Evolutionary conservation across 2,888 invertebrate genomes (phyloP).

Genomic region (Teinopalpus imperialis): DNA sequence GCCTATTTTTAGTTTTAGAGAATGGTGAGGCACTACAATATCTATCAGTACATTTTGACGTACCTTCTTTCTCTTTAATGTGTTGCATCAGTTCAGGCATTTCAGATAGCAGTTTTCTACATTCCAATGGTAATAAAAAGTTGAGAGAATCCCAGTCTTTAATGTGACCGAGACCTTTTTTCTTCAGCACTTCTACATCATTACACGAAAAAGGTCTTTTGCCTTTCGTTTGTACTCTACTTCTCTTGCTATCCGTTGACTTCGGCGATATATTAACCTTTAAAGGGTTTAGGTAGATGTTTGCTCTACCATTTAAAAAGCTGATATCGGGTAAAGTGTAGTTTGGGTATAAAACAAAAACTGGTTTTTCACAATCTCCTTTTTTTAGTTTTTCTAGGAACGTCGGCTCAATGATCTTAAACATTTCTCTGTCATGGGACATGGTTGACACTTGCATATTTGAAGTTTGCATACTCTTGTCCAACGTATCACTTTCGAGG

Average conservation of each 20-base stretch:
- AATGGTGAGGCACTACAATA: slow-evolving; percentile 68
- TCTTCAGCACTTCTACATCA: slow-evolving; percentile 90
- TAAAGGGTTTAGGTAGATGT: slow-evolving; percentile 89
- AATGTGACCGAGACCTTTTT: slow-evolving; percentile 91
- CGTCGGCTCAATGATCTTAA: slow-evolving; percentile 86
- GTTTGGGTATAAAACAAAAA: slow-evolving; percentile 95
- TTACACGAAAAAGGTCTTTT: slow-evolving; percentile 89
- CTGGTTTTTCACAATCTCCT: slow-evolving; percentile 86
- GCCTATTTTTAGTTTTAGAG: slow-evolving; percentile 81
- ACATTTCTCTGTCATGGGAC: slow-evolving; percentile 71
- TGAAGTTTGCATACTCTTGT: slow-evolving; percentile 89
- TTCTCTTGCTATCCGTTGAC: slow-evolving; percentile 63
- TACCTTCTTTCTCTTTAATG: slow-evolving; percentile 78
- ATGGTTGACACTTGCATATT: slow-evolving; percentile 60
- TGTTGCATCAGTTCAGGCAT: slow-evolving; percentile 89
- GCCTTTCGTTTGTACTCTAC: slow-evolving; percentile 61
- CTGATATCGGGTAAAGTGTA: slow-evolving; percentile 94
- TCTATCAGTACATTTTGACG: slow-evolving; percentile 57
- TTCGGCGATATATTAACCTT: slow-evolving; percentile 74
- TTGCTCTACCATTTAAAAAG: slow-evolving; percentile 85
- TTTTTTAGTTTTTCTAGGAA: slow-evolving; percentile 86
- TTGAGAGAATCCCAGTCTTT: slow-evolving; percentile 97
- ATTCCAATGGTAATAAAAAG: slow-evolving; percentile 92
- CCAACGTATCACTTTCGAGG: slow-evolving; percentile 81
- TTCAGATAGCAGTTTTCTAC: slow-evolving; percentile 88